phyloP scores from a whole-genome alignment of 2,888 invertebrate genomes.

The Bellardia bayeri region DNA sequence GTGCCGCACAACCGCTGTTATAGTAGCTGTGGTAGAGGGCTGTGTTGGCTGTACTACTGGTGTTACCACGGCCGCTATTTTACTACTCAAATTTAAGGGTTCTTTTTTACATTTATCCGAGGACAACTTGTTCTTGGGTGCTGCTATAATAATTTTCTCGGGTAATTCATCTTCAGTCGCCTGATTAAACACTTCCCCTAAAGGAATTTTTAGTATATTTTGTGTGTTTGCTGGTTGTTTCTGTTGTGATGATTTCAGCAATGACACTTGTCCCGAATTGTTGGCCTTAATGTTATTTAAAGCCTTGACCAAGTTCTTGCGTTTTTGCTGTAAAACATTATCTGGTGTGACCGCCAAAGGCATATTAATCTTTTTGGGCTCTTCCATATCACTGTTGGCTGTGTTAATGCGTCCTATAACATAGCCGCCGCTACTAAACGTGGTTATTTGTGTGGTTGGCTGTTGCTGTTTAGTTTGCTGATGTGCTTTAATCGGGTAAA shows the following conservation, averaged over 20 bases:
- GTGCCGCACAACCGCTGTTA: slow-evolving; percentile 27
- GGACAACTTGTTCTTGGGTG: slow-evolving; percentile 52
- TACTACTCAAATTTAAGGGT: slow-evolving; percentile 58
- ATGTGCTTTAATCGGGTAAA: slow-evolving; percentile 38
- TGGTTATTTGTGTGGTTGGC: slow-evolving; percentile 72
- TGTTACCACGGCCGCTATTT: not conserved
- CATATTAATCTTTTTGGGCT: slow-evolving; percentile 14
- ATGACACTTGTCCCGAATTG: slow-evolving; percentile 79
- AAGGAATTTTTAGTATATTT: slow-evolving; percentile 25
- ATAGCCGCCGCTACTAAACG: slow-evolving; percentile 74
- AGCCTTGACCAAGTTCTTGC: slow-evolving; percentile 80
- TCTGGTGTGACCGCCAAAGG: slow-evolving; percentile 40
- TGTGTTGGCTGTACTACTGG: slow-evolving; percentile 67
- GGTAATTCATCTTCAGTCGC: slow-evolving; percentile 62
- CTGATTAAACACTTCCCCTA: slow-evolving; percentile 49
- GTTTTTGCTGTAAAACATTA: slow-evolving; percentile 79
- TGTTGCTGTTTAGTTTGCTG: slow-evolving; percentile 54
- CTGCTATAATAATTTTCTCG: slow-evolving; percentile 67
- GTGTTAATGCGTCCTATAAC: slow-evolving; percentile 69
- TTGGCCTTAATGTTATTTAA: slow-evolving; percentile 79
- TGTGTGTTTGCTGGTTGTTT: slow-evolving; percentile 27
- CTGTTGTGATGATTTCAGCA: slow-evolving; percentile 78
- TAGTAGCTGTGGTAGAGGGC: slow-evolving; percentile 69
- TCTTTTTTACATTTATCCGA: slow-evolving; percentile 46
- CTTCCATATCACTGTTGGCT: slow-evolving; percentile 13